phyloP scores from a whole-genome alignment of 2,797 vertebrate species.

The Sebastolobus alascanus region DNA sequence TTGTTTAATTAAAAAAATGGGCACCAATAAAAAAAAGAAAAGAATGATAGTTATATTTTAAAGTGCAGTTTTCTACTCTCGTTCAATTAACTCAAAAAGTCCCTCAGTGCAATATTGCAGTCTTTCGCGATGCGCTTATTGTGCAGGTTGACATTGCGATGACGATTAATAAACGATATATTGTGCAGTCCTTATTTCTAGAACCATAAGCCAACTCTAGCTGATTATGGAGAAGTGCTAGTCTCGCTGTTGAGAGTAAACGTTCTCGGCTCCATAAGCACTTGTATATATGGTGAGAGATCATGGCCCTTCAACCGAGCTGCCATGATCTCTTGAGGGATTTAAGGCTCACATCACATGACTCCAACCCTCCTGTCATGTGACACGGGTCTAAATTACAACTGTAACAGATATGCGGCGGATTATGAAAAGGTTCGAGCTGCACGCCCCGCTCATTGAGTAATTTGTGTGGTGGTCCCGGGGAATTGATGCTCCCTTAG shows the following conservation, averaged over 20 bases:
- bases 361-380: conserved; percentile 49
- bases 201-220: neutral
- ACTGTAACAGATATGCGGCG: conserved; percentile 69
- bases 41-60: too few relatives aligned
- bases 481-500: conserved; percentile 59
- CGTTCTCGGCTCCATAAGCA: neutral
- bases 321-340: conserved; percentile 46
- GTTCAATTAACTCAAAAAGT: too few relatives aligned
- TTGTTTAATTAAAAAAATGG: too few relatives aligned
- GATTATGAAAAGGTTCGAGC: conserved; percentile 69
- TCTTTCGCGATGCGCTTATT: too few relatives aligned
- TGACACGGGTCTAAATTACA: conserved; percentile 71
- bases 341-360: conserved; percentile 49
- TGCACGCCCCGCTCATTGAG: conserved; percentile 48
- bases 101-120: too few relatives aligned
- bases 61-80: too few relatives aligned
- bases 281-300: conserved; percentile 25
- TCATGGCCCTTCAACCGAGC: conserved; percentile 9
- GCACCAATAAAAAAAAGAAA: too few relatives aligned
- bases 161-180: too few relatives aligned
- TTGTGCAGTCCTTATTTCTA: neutral
- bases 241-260: neutral
- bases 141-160: too few relatives aligned
- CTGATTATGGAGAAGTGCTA: neutral
- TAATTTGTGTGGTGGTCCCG: conserved; percentile 33